These are phyloP conservation scores for Danionella dracula DNA, from an alignment of 2,797 vertebrate species.

Conservation along the genomic window DNA sequence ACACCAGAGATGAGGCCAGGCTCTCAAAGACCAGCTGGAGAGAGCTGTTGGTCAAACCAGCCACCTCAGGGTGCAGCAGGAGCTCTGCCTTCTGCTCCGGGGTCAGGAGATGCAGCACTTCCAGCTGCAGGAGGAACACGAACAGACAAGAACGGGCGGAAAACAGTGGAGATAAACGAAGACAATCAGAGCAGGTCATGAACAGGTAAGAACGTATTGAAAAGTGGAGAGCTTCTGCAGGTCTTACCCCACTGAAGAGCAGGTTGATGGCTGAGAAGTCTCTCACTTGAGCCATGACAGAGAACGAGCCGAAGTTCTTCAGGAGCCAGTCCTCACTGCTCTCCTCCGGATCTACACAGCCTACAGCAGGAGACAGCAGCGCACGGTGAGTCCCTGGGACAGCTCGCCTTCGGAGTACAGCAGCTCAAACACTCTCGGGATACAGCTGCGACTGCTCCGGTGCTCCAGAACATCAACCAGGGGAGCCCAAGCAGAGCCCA, in stretches of 20 bases:
- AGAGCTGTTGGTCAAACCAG: constrained; percentile 55
- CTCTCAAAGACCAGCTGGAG: constrained; percentile 62
- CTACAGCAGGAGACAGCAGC: constrained; percentile 41
- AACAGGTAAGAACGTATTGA: too few species aligned
- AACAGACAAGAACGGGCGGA: too few species aligned
- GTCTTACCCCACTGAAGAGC: constrained; percentile 64
- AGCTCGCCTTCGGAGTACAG: too few species aligned
- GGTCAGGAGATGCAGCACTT: constrained; percentile 67
- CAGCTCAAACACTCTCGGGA: too few species aligned
- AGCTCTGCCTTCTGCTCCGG: constrained; percentile 68
- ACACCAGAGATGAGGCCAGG: constrained; percentile 32
- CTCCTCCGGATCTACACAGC: constrained; percentile 55
- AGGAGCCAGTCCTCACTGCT: constrained; percentile 66
- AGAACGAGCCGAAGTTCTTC: constrained; percentile 73
- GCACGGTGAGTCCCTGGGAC: too few species aligned
- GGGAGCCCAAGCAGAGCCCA: too few species aligned
- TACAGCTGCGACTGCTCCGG: too few species aligned
- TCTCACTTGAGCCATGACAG: constrained; percentile 54
- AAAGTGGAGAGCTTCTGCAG: background rate
- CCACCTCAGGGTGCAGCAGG: constrained; percentile 56
- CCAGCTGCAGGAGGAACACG: constrained; percentile 56
- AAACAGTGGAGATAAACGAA: background rate
- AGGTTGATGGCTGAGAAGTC: constrained; percentile 66
- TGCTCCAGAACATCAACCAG: too few species aligned
- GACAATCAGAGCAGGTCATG: background rate